These are phyloP conservation scores for Oikopleura dioica DNA, from an alignment of 23 tunicate species.

Conservation along the genomic window DNA sequence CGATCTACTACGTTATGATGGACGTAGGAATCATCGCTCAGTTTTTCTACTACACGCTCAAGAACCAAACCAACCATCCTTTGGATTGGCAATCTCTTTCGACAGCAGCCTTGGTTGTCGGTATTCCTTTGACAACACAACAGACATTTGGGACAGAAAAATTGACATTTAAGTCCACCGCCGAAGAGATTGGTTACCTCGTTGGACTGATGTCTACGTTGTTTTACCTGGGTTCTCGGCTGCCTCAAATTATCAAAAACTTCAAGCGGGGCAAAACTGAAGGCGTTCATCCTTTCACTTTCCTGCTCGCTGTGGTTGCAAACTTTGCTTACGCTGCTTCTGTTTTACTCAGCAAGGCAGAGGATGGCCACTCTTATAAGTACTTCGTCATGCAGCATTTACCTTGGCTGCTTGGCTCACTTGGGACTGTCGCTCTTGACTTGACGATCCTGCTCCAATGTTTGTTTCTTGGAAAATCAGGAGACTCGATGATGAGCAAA, in stretches of 20 bases:
- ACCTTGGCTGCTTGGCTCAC: conserved; percentile 79
- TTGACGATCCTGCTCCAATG: too few relatives aligned
- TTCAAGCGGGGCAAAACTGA: conserved; percentile 35
- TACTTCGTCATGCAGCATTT: conserved; percentile 38
- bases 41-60: conserved; percentile 26
- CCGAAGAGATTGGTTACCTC: conserved; percentile 30
- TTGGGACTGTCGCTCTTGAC: conserved; percentile 59
- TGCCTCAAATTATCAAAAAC: conserved; percentile 77
- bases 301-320: conserved; percentile 48
- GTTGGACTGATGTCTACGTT: conserved; percentile 61
- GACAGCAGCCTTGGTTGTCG: neutral
- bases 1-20: conserved; percentile 70
- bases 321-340: conserved; percentile 55
- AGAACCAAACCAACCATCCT: too few relatives aligned
- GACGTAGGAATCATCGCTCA: conserved; percentile 53
- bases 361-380: conserved; percentile 23
- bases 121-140: neutral
- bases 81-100: neutral
- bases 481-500: too few relatives aligned
- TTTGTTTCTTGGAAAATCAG: too few relatives aligned
- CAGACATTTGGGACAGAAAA: too few relatives aligned
- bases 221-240: conserved; percentile 61
- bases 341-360: conserved; percentile 69
- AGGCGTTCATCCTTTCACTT: conserved; percentile 37
- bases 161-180: too few relatives aligned